phyloP scores from a whole-genome alignment of 2,113 vertebrate species.

The Oryzias woworae region DNA sequence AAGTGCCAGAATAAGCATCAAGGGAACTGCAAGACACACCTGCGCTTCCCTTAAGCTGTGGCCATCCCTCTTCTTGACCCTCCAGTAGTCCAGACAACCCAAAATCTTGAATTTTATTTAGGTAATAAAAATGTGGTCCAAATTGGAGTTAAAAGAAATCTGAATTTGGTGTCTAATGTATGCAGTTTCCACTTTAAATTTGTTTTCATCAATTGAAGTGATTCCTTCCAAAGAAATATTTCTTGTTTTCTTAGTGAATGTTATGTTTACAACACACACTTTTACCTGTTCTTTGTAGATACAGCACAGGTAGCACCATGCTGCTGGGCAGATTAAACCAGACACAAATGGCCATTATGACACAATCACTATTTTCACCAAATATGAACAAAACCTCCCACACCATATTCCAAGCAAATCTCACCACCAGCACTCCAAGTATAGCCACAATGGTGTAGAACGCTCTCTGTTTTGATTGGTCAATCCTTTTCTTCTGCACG shows the following conservation, averaged over 20 bases:
- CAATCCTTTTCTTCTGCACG: background rate
- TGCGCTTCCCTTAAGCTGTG: no score
- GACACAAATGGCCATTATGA: background rate
- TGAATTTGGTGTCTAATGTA: no score
- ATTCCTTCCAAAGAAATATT: background rate
- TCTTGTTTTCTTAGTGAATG: background rate
- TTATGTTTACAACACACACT: background rate
- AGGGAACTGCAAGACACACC: no score
- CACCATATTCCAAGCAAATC: background rate
- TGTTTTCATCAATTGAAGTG: background rate
- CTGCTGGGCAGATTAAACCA: constrained; percentile 20
- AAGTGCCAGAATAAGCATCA: no score
- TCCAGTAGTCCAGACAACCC: no score
- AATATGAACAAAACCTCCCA: background rate
- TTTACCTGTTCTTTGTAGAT: constrained; percentile 14
- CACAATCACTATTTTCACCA: background rate
- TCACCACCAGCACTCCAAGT: constrained; percentile 12
- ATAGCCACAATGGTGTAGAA: constrained; percentile 22
- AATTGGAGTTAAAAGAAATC: no score
- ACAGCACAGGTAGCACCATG: constrained; percentile 26
- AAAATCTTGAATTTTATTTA: no score
- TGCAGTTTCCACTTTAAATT: no score
- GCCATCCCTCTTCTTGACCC: no score
- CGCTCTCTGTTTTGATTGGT: constrained; percentile 7
- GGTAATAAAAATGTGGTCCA: no score